Evolutionary conservation across 2,888 invertebrate genomes (phyloP).

Genomic region (Augiades crinisus): DNA sequence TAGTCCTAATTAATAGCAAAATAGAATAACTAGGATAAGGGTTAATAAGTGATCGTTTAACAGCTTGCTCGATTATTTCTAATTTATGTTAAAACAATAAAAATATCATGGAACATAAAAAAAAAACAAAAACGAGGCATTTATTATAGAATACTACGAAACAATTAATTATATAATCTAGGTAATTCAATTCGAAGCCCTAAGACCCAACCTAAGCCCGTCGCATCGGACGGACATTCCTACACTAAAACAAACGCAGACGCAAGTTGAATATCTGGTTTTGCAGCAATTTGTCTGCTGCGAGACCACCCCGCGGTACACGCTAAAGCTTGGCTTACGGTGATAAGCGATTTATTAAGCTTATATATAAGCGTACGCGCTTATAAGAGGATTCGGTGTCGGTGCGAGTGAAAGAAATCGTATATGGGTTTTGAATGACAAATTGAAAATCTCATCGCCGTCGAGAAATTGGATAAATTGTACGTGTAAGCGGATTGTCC

Average conservation of each 20-base stretch:
- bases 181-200: neutral
- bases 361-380: neutral
- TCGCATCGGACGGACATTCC: slow-evolving; percentile 3
- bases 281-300: slow-evolving; percentile 12
- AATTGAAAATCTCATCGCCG: neutral
- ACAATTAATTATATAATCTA: neutral
- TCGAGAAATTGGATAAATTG: slow-evolving; percentile 5
- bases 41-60: too few species aligned
- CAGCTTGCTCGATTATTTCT: too few species aligned
- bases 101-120: too few species aligned
- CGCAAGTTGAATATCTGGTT: slow-evolving; percentile 15
- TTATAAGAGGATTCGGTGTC: slow-evolving; percentile 19
- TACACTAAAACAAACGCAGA: slow-evolving; percentile 13
- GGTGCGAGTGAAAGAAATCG: slow-evolving; percentile 5
- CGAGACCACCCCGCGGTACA: slow-evolving; percentile 13
- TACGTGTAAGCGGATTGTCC: neutral
- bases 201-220: neutral
- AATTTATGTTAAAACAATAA: too few species aligned
- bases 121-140: too few species aligned
- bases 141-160: too few species aligned
- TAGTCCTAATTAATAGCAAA: too few species aligned
- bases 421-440: neutral
- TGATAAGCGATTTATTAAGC: slow-evolving; percentile 24
- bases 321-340: neutral
- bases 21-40: too few species aligned